Base-by-base conservation (phyloP, 1,140 invertebrate genomes). In the Sycophila sp. region DNA sequence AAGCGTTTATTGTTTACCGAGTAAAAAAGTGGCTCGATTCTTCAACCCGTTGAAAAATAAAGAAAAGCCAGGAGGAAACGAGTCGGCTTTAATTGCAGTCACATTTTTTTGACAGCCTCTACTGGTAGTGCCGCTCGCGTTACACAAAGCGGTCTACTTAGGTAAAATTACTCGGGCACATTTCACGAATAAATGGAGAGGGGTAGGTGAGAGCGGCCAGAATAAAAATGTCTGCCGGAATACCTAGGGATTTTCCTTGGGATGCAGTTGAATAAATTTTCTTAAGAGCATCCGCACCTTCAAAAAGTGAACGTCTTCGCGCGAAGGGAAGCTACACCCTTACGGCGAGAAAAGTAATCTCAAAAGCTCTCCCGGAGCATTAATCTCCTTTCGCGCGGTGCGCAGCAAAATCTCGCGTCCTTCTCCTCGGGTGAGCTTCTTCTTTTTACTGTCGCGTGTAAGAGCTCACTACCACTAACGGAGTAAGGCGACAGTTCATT, bases 211-310 rank as follows among this genome's bases (percentile, higher is more conserved):
- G 28, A 15, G 49, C 34, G 40, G n/a, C n/a, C n/a, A n/a, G 65
- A 59, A 59, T 67, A 59, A 59, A 38, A 68, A 59, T 49, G 65
- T 59, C 40, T 24, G 24, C 55, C 17, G 40, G 45, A 42, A 55
- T 53, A 32, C 24, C 45, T 51, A 32, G 47, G 24, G 28, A 51
- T 69, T 53, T 60, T 69, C 56, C 58, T 13, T 42, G 36, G 47
- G 67, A 62, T 45, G 58, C 58, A 62, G 67, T 62, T 69, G 56
- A 69, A 69, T 69, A 69, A 60, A 69, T 69, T 69, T 60, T 32
- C 67, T 53, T 53, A 42, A 51, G 47, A 62, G 62, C 67, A 49
- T 51, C 56, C 36, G 19, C 47, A 36, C 67, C 47, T 55, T 69
- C 58, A 30, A 60, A 59, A 68, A 47, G 42, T 68, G 66, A 68